Evolutionary conservation across 2,797 vertebrate genomes (phyloP).

Genomic region (Enteromius afrohamiltoni): DNA sequence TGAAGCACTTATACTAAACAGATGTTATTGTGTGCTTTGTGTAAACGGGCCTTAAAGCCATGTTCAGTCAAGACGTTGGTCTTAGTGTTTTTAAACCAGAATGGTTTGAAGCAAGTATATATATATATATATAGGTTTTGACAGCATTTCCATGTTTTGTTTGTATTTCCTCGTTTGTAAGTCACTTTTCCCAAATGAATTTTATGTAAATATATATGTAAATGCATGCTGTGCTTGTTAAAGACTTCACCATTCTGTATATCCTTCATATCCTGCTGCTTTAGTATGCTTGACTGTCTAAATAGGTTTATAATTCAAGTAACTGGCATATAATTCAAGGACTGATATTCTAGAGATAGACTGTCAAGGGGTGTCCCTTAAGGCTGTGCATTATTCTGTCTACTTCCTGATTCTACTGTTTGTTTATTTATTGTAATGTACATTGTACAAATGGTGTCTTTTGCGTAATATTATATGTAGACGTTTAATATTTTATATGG

Average conservation of each 20-base stretch:
- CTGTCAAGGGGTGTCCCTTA: not conserved
- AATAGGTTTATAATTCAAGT: constrained; percentile 1
- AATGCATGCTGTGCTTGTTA: not conserved
- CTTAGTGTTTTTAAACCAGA: not conserved
- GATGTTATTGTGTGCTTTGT: no score
- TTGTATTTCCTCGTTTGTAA: constrained; percentile 34
- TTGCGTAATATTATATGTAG: not conserved
- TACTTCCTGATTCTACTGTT: not conserved
- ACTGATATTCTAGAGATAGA: not conserved
- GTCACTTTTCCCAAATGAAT: not conserved
- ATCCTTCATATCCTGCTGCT: not conserved
- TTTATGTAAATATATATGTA: constrained; percentile 29
- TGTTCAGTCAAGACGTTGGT: not conserved
- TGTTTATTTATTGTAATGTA: not conserved
- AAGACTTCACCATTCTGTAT: not conserved
- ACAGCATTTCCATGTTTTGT: not conserved
- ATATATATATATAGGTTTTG: not conserved
- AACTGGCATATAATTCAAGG: not conserved
- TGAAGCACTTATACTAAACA: no score
- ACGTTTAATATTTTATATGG: not conserved
- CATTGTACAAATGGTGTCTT: not conserved
- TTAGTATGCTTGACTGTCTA: not conserved
- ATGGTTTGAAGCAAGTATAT: not conserved
- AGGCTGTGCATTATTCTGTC: not conserved
- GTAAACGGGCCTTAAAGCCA: no score